These are phyloP conservation scores for Drosophila meridionalis DNA, from an alignment of 2,888 invertebrate genomes.

Conservation along the genomic window DNA sequence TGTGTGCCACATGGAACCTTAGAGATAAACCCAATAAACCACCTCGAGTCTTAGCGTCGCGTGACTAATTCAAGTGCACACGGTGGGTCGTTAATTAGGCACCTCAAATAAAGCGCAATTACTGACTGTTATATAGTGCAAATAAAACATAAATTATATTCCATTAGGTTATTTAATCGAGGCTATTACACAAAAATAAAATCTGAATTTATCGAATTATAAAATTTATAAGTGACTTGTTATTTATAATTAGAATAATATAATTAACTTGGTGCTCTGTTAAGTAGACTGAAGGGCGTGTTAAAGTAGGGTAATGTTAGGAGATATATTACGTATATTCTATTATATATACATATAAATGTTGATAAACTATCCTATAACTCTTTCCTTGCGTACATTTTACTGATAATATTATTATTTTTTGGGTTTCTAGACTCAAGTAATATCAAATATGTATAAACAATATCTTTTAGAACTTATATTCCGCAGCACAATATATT, in stretches of 20 bases:
- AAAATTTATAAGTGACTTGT: neutral
- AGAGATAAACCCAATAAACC: slow-evolving; percentile 28
- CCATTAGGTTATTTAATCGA: neutral
- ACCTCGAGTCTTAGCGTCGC: slow-evolving; percentile 43
- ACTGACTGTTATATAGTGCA: neutral
- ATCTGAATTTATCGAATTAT: neutral
- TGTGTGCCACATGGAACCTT: slow-evolving; percentile 1
- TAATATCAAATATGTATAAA: too few relatives aligned
- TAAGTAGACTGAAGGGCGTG: neutral
- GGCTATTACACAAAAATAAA: too few relatives aligned
- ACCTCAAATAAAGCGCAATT: neutral
- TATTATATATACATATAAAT: too few relatives aligned
- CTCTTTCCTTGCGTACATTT: too few relatives aligned
- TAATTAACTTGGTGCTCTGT: neutral
- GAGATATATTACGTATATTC: neutral
- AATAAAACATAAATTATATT: slow-evolving; percentile 1
- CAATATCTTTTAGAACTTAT: too few relatives aligned
- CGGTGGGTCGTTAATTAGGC: slow-evolving; percentile 29
- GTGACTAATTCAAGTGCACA: slow-evolving; percentile 66
- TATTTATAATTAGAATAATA: too few relatives aligned
- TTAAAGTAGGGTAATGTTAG: neutral
- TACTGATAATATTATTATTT: too few relatives aligned
- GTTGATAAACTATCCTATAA: too few relatives aligned
- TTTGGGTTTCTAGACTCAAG: too few relatives aligned
- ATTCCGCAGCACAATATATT: too few relatives aligned